These are phyloP conservation scores for Tuta absoluta DNA, from an alignment of 2,888 invertebrate species.

Conservation along the genomic window DNA sequence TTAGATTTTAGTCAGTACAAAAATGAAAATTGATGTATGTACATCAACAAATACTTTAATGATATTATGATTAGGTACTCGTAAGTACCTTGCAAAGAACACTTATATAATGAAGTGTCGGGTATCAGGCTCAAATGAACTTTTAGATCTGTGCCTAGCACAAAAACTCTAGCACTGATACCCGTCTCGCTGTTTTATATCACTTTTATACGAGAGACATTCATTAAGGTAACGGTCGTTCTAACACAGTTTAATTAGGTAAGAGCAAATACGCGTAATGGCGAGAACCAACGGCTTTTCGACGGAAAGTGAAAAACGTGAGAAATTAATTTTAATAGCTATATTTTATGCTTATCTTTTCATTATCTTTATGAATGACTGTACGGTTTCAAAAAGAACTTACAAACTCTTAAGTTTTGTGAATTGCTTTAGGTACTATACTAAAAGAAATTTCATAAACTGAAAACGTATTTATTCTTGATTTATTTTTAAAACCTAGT, in stretches of 20 bases:
- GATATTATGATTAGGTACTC: too few relatives aligned
- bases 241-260: slow-evolving; percentile 30
- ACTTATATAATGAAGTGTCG: too few relatives aligned
- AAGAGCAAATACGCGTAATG: slow-evolving; percentile 17
- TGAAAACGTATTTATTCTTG: background rate
- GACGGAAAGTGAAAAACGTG: slow-evolving; percentile 21
- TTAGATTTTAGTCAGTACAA: background rate
- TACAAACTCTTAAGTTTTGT: too few relatives aligned
- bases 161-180: background rate
- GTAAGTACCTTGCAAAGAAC: too few relatives aligned
- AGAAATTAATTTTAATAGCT: slow-evolving; percentile 13
- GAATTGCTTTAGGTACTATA: background rate
- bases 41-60: too few relatives aligned
- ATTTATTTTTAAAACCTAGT: background rate
- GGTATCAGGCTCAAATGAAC: background rate
- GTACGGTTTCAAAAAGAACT: background rate
- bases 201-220: slow-evolving; percentile 22
- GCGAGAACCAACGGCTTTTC: slow-evolving; percentile 18
- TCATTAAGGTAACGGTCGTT: slow-evolving; percentile 31
- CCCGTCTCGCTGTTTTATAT: slow-evolving; percentile 30
- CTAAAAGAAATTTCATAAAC: background rate
- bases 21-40: too few relatives aligned
- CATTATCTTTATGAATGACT: background rate
- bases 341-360: slow-evolving; percentile 3
- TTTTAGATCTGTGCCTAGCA: background rate